A percentile compares a stretch with the other conserved stretches of the same genome.
Evolutionary conservation across 2,113 vertebrate genomes (phyloP).

Genomic region (Corynorhinus townsendii): DNA sequence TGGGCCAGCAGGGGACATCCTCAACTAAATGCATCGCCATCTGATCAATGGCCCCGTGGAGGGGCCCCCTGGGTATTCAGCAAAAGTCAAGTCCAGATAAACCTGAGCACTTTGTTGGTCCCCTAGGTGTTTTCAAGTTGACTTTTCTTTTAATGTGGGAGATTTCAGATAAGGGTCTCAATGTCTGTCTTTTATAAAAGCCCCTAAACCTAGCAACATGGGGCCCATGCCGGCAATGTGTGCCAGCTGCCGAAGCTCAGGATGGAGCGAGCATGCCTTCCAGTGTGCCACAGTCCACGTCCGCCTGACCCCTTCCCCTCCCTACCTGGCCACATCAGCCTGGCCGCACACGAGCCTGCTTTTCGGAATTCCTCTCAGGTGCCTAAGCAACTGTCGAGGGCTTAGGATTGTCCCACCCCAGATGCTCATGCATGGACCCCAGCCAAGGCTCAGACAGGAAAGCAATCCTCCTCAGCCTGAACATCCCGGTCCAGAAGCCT

Average conservation of each 20-base stretch:
- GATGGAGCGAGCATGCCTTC: neutral
- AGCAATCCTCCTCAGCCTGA: neutral
- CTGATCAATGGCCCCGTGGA: neutral
- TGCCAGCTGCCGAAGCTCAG: neutral
- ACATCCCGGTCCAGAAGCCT: fast-evolving
- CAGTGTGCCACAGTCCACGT: neutral
- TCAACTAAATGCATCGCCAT: neutral
- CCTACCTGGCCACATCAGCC: no score
- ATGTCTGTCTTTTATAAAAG: neutral
- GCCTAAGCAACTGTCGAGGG: neutral
- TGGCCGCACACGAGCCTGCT: neutral
- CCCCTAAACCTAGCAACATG: fast-evolving
- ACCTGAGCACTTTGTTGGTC: neutral
- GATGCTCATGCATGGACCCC: fast-evolving
- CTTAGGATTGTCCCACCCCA: neutral
- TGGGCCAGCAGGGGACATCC: neutral
- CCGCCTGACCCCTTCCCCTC: neutral
- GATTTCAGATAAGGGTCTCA: neutral
- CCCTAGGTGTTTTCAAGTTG: neutral
- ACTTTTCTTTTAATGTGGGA: neutral
- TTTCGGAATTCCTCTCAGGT: neutral
- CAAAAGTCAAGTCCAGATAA: neutral
- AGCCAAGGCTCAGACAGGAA: neutral
- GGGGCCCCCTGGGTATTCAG: neutral
- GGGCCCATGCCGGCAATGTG: neutral